These are phyloP conservation scores for Dendrocincla tyrannina DNA, from an alignment of 2,797 vertebrate species.

Conservation along the genomic window DNA sequence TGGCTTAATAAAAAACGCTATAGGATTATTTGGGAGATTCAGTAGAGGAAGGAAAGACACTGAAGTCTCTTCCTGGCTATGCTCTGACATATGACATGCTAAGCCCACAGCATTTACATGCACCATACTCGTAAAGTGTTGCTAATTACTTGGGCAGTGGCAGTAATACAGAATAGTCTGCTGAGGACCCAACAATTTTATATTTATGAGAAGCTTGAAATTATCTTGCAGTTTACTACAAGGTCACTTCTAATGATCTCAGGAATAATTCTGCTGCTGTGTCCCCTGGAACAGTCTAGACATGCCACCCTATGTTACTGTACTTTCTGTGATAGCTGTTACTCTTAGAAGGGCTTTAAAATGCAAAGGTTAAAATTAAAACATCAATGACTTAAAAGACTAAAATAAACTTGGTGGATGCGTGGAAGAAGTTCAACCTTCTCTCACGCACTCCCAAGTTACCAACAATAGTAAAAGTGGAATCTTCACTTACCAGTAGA, in stretches of 20 bases:
- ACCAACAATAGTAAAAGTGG: background rate
- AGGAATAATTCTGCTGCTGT: background rate
- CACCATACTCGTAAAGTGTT: background rate
- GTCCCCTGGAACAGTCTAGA: background rate
- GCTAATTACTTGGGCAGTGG: background rate
- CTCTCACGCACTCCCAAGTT: background rate
- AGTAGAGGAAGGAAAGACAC: background rate
- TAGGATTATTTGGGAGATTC: background rate
- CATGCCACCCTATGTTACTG: background rate
- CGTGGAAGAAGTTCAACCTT: background rate
- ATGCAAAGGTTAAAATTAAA: background rate
- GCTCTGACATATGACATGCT: background rate
- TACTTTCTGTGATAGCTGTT: background rate
- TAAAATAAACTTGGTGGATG: background rate
- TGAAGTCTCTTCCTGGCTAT: background rate
- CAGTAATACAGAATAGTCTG: background rate
- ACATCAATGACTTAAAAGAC: background rate
- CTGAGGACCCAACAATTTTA: background rate
- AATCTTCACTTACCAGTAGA: constrained; percentile 85
- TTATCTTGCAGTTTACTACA: background rate
- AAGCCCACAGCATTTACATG: background rate
- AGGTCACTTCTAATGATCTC: background rate
- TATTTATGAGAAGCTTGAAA: background rate
- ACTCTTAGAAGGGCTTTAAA: background rate
- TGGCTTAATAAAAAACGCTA: background rate